phyloP scores from a whole-genome alignment of 2,797 vertebrate genomes.

The Pseudochaenichthys georgianus region DNA sequence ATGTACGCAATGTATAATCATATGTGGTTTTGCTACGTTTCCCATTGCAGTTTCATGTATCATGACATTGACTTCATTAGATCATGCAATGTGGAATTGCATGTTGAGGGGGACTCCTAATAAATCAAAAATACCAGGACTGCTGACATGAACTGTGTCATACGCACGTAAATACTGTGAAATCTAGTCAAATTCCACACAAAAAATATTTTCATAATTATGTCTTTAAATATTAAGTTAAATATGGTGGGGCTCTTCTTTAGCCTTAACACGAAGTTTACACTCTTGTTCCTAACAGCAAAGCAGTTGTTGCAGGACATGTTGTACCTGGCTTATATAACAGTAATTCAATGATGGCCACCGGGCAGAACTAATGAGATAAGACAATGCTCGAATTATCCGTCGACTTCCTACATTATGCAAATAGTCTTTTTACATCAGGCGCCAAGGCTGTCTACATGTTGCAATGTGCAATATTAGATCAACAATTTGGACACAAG shows the following conservation, averaged over 20 bases:
- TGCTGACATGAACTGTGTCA: too few relatives aligned
- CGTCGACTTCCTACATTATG: conserved; percentile 10
- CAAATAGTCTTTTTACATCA: conserved; percentile 17
- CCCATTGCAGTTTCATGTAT: too few relatives aligned
- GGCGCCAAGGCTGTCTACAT: background rate
- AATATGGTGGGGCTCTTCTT: background rate
- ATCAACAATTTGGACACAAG: conserved; percentile 60
- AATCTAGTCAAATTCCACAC: background rate
- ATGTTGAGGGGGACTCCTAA: too few relatives aligned
- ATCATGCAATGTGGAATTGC: too few relatives aligned
- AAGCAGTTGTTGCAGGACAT: background rate
- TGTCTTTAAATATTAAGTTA: background rate
- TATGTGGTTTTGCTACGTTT: background rate
- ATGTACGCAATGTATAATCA: too few relatives aligned
- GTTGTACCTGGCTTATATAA: background rate
- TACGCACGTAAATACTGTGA: too few relatives aligned
- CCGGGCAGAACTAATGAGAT: conserved; percentile 3
- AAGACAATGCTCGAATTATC: conserved; percentile 2
- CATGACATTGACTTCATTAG: too few relatives aligned
- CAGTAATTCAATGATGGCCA: conserved; percentile 18
- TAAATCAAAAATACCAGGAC: too few relatives aligned
- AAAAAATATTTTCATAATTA: background rate
- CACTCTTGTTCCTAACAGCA: background rate
- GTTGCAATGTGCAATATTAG: background rate
- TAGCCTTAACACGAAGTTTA: background rate